These are phyloP conservation scores for Cyclargus thomasi DNA, from an alignment of 1,140 invertebrate species.

Conservation along the genomic window DNA sequence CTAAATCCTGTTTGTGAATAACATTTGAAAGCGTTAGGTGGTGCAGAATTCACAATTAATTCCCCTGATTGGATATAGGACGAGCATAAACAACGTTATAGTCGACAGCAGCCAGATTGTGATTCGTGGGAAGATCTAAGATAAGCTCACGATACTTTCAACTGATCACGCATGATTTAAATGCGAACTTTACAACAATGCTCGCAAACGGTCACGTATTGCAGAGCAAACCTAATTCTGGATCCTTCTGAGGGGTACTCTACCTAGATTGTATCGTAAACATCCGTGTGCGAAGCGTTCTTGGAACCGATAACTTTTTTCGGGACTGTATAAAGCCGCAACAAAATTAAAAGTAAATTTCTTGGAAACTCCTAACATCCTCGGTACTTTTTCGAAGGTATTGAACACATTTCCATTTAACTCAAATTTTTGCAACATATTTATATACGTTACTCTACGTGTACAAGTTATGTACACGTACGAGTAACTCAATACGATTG, in stretches of 20 bases:
- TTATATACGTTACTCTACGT: no score
- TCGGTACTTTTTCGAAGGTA: no score
- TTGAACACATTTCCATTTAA: not conserved
- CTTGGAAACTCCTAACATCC: no score
- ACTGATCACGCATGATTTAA: conserved; percentile 64
- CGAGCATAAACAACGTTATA: conserved; percentile 26
- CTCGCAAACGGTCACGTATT: conserved; percentile 46
- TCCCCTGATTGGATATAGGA: not conserved
- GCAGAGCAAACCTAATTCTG: conserved; percentile 32
- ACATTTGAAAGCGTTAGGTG: not conserved
- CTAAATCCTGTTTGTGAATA: not conserved
- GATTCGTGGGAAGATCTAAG: conserved; percentile 56
- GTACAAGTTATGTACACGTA: conserved; percentile 9
- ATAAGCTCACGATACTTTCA: conserved; percentile 57
- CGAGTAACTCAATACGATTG: conserved; percentile 26
- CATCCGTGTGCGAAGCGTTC: no score
- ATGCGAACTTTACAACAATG: conserved; percentile 51
- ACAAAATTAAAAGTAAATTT: no score
- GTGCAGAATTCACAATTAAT: not conserved
- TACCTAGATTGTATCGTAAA: no score
- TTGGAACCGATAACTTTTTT: no score
- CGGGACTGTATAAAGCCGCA: no score
- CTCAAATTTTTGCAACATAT: not conserved
- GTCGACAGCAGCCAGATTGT: conserved; percentile 40
- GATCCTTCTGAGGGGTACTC: not conserved